Evolutionary conservation across 1,140 invertebrate genomes (phyloP).

Genomic region (Lethrus apterus): DNA sequence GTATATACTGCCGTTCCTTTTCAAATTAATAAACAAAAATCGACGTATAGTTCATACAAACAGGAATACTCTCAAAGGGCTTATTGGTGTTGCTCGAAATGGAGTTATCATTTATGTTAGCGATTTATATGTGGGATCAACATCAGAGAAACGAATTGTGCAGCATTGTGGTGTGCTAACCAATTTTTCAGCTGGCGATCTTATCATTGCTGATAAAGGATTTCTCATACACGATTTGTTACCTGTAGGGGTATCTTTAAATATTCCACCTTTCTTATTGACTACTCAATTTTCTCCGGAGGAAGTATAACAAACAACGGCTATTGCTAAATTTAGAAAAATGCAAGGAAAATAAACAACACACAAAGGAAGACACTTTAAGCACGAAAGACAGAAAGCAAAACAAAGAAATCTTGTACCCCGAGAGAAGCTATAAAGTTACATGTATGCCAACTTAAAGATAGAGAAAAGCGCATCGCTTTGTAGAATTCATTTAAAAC

Average conservation of each 20-base stretch:
- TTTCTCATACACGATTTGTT: slow-evolving; percentile 7
- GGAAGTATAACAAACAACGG: too few species aligned
- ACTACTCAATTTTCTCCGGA: slow-evolving; percentile 12
- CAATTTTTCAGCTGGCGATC: background rate
- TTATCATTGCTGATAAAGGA: background rate
- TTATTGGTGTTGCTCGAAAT: slow-evolving; percentile 7
- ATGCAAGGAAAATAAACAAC: too few species aligned
- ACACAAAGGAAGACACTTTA: too few species aligned
- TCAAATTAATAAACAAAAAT: slow-evolving; percentile 6
- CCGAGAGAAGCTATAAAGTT: too few species aligned
- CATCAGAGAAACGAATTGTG: slow-evolving; percentile 5
- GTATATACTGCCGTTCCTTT: slow-evolving; percentile 12
- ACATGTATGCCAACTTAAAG: too few species aligned
- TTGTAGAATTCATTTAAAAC: too few species aligned
- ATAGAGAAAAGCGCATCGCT: too few species aligned
- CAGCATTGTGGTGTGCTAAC: background rate
- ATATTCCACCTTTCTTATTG: slow-evolving; percentile 11
- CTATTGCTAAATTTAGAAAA: too few species aligned
- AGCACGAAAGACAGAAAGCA: too few species aligned
- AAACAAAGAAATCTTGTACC: too few species aligned
- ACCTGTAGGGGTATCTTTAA: slow-evolving; percentile 3
- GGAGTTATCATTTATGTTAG: slow-evolving; percentile 4
- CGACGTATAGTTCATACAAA: slow-evolving; percentile 17
- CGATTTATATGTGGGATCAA: background rate
- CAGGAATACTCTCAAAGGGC: too few species aligned